phyloP scores from a whole-genome alignment of 2,113 vertebrate species.

The Theristicus caerulescens region DNA sequence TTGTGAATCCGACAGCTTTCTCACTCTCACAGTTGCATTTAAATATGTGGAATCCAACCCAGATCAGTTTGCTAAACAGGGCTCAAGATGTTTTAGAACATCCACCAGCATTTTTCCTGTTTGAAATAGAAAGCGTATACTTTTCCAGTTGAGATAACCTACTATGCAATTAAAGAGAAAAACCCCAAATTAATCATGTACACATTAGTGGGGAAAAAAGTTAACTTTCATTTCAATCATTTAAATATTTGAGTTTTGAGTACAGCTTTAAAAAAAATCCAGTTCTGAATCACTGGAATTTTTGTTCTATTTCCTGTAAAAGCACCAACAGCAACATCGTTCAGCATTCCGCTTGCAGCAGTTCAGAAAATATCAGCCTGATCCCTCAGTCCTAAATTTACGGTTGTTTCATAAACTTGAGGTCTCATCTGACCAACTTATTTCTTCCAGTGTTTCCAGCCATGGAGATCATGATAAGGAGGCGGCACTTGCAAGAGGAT shows the following conservation, averaged over 20 bases:
- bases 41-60: background rate
- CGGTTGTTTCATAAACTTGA: constrained; percentile 48
- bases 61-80: background rate
- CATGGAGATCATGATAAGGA: background rate
- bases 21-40: background rate
- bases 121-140: background rate
- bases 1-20: background rate
- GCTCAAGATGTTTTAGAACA: background rate
- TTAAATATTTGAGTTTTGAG: constrained; percentile 68
- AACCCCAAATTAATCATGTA: background rate
- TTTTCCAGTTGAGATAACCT: background rate
- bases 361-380: constrained; percentile 35
- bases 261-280: constrained; percentile 44
- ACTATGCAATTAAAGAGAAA: background rate
- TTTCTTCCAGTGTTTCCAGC: constrained; percentile 30
- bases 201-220: background rate
- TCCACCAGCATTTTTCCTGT: background rate
- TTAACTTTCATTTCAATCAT: constrained; percentile 50
- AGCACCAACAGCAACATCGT: constrained; percentile 55
- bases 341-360: constrained; percentile 38
- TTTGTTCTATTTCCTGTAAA: constrained; percentile 78
- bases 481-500: background rate
- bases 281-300: constrained; percentile 78
- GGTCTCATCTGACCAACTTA: constrained; percentile 21
- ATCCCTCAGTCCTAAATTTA: constrained; percentile 26